Base-by-base conservation (phyloP, 2,797 vertebrate genomes). In the Spatula clypeata region DNA sequence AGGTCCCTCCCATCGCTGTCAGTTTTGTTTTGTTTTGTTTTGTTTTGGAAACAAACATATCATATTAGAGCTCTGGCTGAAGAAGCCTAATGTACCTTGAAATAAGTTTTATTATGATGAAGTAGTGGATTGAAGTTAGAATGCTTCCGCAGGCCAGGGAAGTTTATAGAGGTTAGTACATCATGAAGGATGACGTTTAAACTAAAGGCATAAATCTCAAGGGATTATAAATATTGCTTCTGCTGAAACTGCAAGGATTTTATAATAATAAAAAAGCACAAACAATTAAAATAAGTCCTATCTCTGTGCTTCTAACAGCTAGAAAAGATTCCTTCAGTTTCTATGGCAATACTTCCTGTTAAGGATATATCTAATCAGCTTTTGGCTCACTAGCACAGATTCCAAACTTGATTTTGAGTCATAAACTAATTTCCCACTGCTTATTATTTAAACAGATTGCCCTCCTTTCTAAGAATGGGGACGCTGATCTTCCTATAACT, bases 21-120 rank as follows among this genome's bases (percentile, higher is more conserved):
- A 45, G n/a, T 36, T 77, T 67, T 54, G 9, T 47, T 89, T 62
- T 86, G 94, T 70, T 90, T 96, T 96, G 92, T 93, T 88, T 94
- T 96, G 92, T 93, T 88, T 94, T 51, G 79, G 94, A 93, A 97
- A 97, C 94, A 98, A 97, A 96, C 4, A 15, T 93, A 94, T 94
- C 90, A 74, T 93, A 97, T 96, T 96, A 94, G 80, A 91, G 86
- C 93, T 82, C 83, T 97, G 96, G 82, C 95, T 96, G 70, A 88
- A 91, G 91, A 96, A 96, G 84, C 86, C 92, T 98, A 98, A 98
- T 97, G 97, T 98, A 98, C 97, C 97, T 98, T 98, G 98, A 98
- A 98, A 98, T 98, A 98, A 98, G 93, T 98, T 98, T 98, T 97
- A 97, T 97, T 97, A 94, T 96, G 95, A 97, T 95, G 91, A 98